Base-by-base conservation (phyloP, 2,113 vertebrate species). In the Arothron firmamentum region DNA sequence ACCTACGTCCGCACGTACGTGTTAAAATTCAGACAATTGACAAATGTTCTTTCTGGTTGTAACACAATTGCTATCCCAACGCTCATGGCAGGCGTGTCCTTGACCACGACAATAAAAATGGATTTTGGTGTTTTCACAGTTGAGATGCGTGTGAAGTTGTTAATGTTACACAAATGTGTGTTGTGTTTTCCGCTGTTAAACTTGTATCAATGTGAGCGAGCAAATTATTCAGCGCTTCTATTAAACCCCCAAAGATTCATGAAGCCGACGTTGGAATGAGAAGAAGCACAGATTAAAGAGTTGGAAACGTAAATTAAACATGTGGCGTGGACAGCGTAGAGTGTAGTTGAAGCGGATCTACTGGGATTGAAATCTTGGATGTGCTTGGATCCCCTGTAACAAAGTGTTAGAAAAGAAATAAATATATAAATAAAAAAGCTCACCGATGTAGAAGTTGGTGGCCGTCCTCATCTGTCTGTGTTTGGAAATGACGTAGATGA, bases 381-480 rank as follows among this genome's bases (percentile, higher is more conserved):
- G 47, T 14, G 5, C n/a, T 14, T 45, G 13, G 12, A 45, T 16
- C 60, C 52, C 6, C 4, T 38, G 18, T 43, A 2, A 47, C 17
- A 45, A 48, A 58, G 13, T 6, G 9, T 13, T 38, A 23, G 3
- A 49, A 47, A 38, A 9, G 11, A 14, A 6, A 61, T 15, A 23
- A 3, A 19, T 15, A 52, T 12, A 20, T 15, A 46, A 9, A 38
- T 2, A 12, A 16, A 17, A 38, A 21, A 17, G 43, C 90, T 91
- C 78, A 93, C 92, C 92, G 49, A 93, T 93, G 80, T 93, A 93
- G 81, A 93, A 93, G 88, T 93, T 93, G 31, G 92, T 93, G 17
- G 92, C 92, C 0, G 92, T 93, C 70, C 92, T 88, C 92, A 93
- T 93, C 78, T 93, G 92, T 41, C 89, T 79, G 86, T 93, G 92